Base-by-base conservation (phyloP, 1,140 invertebrate genomes). In the Rhysida immarginata region DNA sequence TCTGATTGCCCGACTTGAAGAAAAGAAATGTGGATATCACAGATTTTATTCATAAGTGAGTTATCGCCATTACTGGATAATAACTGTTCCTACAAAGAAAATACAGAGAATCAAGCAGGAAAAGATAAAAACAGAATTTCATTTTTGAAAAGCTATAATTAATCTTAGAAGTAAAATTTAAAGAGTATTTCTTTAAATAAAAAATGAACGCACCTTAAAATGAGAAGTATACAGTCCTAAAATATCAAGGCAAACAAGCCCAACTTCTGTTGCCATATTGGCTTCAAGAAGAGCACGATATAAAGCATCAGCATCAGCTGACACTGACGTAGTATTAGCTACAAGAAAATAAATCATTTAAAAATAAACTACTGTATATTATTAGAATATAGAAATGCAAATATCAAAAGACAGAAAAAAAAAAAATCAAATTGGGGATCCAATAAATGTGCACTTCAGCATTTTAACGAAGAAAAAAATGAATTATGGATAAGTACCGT, bases 1-100 rank as follows among this genome's bases (percentile, higher is more conserved):
- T 96, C 92, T 26, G 90, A 93, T 66, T 96, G 92, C 2, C 88
- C 85, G 24, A 86, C 77, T 70, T 87, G 82, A 13, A 96, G 74
- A 61, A 94, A 84, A 2, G 81, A 79, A n/a, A 96, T 66, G 65
- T 94, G 90, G 26, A 92, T 79, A 48, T 81, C 78, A 56, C 89
- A 82, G 14, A 91, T 75, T 71, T 81, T 86, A 64, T 74, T 80
- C 79, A 81, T 86, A 35, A 85, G 73, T 5, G 78, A 66, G 64
- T 88, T 90, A 51, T 90, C 85, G 2, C 82, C 79, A 54, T 81
- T 77, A 35, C 74, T 68, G 3, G 77, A 73, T 8, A 86, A 72
- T 26, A 85, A 66, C 58, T 78, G 75, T 68, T 69, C 68, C 68
- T 81, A 60, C 18, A 62, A 61, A 57, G 18, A 48, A 54, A 50